Base-by-base conservation (phyloP, 2,797 vertebrate genomes). In the Enteromius radiatus region DNA sequence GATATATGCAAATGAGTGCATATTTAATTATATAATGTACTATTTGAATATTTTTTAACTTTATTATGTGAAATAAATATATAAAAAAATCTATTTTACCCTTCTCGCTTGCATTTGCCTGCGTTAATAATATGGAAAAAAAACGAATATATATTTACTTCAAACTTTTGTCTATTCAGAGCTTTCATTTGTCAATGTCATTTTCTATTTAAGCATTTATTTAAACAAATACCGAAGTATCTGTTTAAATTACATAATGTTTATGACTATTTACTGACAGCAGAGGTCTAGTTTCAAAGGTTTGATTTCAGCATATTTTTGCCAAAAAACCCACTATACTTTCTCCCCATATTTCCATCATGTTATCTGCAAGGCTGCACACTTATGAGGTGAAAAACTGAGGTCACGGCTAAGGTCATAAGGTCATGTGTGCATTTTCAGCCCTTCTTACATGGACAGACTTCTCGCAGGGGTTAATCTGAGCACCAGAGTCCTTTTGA, bases 381-480 rank as follows among this genome's bases (percentile, higher is more conserved):
- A 33, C 19, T 83, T 76, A 59, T 41, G 68, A 68, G 36, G 54
- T 45, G 36, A 52, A 67, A 59, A 21, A 15, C 64, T 41, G 31
- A 68, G 64, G 21, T 79, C 64, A 68, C 8, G 54, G 59, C 31
- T n/a, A 28, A 49, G 41, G 74, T 63, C 64, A 59, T 31, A 38
- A 64, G 78, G 49, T 81, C 26, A 80, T 64, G 76, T 80, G 56
- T 82, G 61, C 23, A 69, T 82, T 77, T 85, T 78, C 56, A 65
- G 70, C 75, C 31, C 76, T 70, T 71, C 52, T 11, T 85, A 65
- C 49, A 89, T 82, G 78, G 65, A 59, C 77, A 28, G 75, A 64
- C 76, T 11, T 8, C 23, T 87, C 65, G 85, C 84, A 54, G 86
- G 84, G 86, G 88, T 88, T 88, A 88, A 90, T 84, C 80, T 84